A percentile compares a stretch with the other conserved stretches of the same genome.
phyloP scores from a whole-genome alignment of 2,888 invertebrate species.

The Lathronympha strigana region DNA sequence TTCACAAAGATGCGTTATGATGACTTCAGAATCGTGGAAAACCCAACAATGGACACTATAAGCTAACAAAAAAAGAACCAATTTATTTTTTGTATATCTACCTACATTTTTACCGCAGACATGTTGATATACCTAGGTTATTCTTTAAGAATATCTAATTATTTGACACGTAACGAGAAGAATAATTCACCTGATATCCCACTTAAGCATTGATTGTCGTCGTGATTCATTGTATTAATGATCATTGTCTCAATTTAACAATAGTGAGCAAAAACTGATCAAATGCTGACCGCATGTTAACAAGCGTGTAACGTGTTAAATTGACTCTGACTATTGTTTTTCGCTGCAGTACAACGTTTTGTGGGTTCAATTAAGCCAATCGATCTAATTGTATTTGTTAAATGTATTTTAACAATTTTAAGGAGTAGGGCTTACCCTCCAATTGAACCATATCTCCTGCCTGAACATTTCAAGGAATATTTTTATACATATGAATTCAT shows the following conservation, averaged over 20 bases:
- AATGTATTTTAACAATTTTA: no score
- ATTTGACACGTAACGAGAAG: neutral
- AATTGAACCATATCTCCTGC: no score
- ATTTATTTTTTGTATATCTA: neutral
- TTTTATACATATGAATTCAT: no score
- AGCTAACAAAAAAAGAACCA: neutral
- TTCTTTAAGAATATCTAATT: neutral
- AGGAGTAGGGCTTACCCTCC: no score
- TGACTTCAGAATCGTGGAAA: neutral
- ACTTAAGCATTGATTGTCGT: conserved; percentile 22
- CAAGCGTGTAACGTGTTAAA: conserved; percentile 40
- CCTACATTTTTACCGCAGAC: neutral
- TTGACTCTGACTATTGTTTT: conserved; percentile 37
- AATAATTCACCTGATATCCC: conserved; percentile 17
- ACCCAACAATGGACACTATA: neutral
- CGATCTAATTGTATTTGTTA: neutral
- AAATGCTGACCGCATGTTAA: conserved; percentile 40
- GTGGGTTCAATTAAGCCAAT: neutral
- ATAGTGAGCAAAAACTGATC: conserved; percentile 39
- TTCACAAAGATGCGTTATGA: neutral
- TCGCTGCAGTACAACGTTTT: conserved; percentile 6
- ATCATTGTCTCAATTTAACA: conserved; percentile 49
- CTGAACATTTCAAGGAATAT: no score
- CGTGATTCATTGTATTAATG: conserved; percentile 49
- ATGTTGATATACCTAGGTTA: neutral